These are phyloP conservation scores for Chrysemys picta DNA, from an alignment of 2,113 vertebrate species.

Conservation along the genomic window DNA sequence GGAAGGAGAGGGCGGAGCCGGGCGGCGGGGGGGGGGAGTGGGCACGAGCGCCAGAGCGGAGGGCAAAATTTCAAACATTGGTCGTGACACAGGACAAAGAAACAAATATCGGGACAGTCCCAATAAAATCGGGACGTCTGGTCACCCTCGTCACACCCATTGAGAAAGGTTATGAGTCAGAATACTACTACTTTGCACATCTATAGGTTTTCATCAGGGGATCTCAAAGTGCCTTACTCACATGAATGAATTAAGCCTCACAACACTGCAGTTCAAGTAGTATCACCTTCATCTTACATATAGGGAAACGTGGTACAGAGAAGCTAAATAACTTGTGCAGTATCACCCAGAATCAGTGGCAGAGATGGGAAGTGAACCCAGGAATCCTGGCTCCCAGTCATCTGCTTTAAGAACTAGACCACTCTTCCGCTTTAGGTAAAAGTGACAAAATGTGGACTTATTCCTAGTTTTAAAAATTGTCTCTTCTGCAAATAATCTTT, in stretches of 20 bases:
- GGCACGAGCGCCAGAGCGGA: too few relatives aligned
- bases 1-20: too few relatives aligned
- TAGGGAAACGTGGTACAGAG: background rate
- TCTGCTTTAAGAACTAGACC: background rate
- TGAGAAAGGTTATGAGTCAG: background rate
- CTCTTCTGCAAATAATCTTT: background rate
- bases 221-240: background rate
- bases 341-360: background rate
- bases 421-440: background rate
- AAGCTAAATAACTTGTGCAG: background rate
- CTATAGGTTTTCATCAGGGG: background rate
- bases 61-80: too few relatives aligned
- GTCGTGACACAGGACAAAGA: too few relatives aligned
- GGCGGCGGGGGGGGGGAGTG: too few relatives aligned
- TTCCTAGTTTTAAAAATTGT: rapidly evolving
- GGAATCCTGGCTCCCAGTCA: background rate
- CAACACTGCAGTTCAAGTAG: background rate
- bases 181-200: background rate
- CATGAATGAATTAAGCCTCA: background rate
- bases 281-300: background rate
- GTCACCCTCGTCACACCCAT: too few relatives aligned
- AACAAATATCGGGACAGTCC: too few relatives aligned
- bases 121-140: too few relatives aligned
- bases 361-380: background rate
- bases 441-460: background rate